Conservation (phyloP, 1,140 invertebrate genomes). For the Bombus pascuorum region DNA sequence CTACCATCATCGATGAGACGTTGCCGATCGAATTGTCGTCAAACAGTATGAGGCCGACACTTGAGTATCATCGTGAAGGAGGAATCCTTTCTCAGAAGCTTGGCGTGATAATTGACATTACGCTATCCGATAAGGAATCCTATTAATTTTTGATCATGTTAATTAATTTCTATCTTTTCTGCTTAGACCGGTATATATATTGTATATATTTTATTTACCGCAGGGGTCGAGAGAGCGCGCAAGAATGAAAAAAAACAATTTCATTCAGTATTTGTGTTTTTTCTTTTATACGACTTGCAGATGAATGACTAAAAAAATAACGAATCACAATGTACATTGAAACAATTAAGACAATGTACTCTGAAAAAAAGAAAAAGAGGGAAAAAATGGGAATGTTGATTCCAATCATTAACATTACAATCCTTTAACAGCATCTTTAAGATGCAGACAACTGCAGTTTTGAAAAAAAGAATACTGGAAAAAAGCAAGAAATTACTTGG, state of each 20-base stretch:
- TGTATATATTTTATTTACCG: constrained; percentile 58
- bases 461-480: not conserved
- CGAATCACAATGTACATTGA: not conserved
- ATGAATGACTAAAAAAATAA: constrained; percentile 8
- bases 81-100: constrained; percentile 43
- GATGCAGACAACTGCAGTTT: not conserved
- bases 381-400: not conserved
- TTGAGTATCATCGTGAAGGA: constrained; percentile 42
- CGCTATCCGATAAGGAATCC: constrained; percentile 47
- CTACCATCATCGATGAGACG: not conserved
- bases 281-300: constrained; percentile 10
- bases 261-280: constrained; percentile 26
- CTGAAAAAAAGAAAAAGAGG: not conserved
- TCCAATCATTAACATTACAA: not conserved
- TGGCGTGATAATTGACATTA: constrained; percentile 17
- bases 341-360: constrained; percentile 9
- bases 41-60: constrained; percentile 47
- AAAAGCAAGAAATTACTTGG: not conserved
- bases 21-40: constrained; percentile 49
- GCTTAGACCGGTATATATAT: constrained; percentile 49
- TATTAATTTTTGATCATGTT: constrained; percentile 58
- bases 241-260: constrained; percentile 24
- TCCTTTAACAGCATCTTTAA: constrained; percentile 8
- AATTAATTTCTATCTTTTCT: constrained; percentile 56
- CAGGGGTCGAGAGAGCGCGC: constrained; percentile 56